phyloP scores from a whole-genome alignment of 2,113 vertebrate species.

The Spea bombifrons region DNA sequence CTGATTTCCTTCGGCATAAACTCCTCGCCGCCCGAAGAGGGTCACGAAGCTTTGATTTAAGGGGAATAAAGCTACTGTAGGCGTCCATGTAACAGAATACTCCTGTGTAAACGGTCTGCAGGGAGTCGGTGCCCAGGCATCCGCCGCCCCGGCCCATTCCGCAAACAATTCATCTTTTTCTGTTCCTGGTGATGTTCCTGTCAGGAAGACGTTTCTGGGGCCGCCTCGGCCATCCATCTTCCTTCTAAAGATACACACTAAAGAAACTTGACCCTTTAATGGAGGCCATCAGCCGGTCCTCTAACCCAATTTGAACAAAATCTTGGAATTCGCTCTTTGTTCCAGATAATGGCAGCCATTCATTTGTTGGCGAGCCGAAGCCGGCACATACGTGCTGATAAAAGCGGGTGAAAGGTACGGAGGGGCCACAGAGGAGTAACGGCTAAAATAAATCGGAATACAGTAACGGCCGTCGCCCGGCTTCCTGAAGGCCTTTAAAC shows the following conservation, averaged over 20 bases:
- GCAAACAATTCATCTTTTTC: conserved; percentile 41
- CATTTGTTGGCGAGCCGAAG: conserved; percentile 25
- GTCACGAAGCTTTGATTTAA: background rate
- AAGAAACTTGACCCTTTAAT: conserved; percentile 47
- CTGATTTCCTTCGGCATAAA: background rate
- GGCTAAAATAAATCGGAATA: too few species aligned
- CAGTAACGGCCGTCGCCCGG: too few species aligned
- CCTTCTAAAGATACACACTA: conserved; percentile 32
- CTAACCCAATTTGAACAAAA: conserved; percentile 37
- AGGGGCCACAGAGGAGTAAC: too few species aligned
- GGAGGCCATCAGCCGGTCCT: conserved; percentile 33
- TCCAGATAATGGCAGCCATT: conserved; percentile 46
- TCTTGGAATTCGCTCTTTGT: conserved; percentile 42
- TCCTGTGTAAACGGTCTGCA: conserved; percentile 21
- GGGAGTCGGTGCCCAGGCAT: conserved; percentile 24
- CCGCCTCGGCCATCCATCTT: conserved; percentile 39
- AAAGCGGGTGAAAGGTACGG: background rate
- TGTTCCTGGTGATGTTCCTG: conserved; percentile 21
- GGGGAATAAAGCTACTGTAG: conserved; percentile 32
- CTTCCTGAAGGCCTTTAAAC: too few species aligned
- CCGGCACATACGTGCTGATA: conserved; percentile 13
- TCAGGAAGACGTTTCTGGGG: conserved; percentile 23
- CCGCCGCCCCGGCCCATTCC: conserved; percentile 25
- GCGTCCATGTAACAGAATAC: conserved; percentile 38
- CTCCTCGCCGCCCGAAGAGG: background rate